phyloP scores from a whole-genome alignment of 1,140 invertebrate genomes.

The Drosophila setifemur region DNA sequence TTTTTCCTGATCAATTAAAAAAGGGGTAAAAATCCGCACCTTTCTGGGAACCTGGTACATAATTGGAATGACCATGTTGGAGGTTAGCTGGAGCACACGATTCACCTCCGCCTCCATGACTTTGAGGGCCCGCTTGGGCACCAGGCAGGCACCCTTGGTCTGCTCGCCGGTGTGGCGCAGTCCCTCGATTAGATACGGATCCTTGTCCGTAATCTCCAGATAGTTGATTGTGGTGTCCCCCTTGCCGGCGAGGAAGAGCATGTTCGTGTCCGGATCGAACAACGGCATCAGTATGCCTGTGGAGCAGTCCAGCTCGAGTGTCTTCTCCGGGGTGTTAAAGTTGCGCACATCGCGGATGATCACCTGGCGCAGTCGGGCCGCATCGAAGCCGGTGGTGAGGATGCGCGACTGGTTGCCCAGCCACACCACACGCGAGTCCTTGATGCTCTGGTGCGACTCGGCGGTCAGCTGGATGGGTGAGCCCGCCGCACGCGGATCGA shows the following conservation, averaged over 20 bases:
- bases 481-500: slow-evolving; percentile 88
- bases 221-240: slow-evolving; percentile 94
- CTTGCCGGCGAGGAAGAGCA: slow-evolving; percentile 97
- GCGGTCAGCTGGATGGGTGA: slow-evolving; percentile 86
- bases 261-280: slow-evolving; percentile 95
- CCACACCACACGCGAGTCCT: slow-evolving; percentile 95
- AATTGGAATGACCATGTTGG: slow-evolving; percentile 93
- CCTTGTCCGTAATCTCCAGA: slow-evolving; percentile 92
- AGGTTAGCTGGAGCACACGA: slow-evolving; percentile 92
- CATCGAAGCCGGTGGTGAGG: slow-evolving; percentile 91
- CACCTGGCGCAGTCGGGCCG: slow-evolving; percentile 91
- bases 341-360: slow-evolving; percentile 94
- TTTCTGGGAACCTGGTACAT: slow-evolving; percentile 97
- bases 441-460: slow-evolving; percentile 93
- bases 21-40: slow-evolving; percentile 41
- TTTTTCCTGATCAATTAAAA: slow-evolving; percentile 42
- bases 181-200: slow-evolving; percentile 93
- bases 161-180: slow-evolving; percentile 87
- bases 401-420: slow-evolving; percentile 91
- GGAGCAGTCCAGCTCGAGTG: slow-evolving; percentile 92
- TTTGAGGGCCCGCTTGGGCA: slow-evolving; percentile 94
- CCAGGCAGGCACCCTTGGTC: slow-evolving; percentile 94
- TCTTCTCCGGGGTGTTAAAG: slow-evolving; percentile 89
- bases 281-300: slow-evolving; percentile 95
- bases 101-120: slow-evolving; percentile 98